These are phyloP conservation scores for Tapera naevia DNA, from an alignment of 2,797 vertebrate genomes.

Conservation along the genomic window DNA sequence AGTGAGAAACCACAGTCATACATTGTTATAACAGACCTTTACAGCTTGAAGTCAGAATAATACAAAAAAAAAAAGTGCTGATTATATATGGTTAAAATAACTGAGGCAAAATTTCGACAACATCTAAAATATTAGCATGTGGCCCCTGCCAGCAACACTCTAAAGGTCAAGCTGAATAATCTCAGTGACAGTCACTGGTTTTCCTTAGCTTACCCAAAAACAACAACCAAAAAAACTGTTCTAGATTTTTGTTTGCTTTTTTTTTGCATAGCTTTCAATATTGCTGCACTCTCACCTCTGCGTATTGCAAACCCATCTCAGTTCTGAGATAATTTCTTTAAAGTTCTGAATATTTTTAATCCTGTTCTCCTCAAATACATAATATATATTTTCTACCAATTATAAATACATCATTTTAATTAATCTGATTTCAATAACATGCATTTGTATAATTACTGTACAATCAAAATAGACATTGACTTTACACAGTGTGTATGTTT, in stretches of 20 bases:
- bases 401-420: slow-evolving; percentile 78
- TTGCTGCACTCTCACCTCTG: slow-evolving; percentile 68
- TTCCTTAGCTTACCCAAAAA: slow-evolving; percentile 34
- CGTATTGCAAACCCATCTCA: slow-evolving; percentile 57
- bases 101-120: slow-evolving; percentile 63
- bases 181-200: slow-evolving; percentile 50
- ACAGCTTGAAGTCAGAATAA: slow-evolving; percentile 75
- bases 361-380: slow-evolving; percentile 71
- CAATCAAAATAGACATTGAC: slow-evolving; percentile 79
- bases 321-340: slow-evolving; percentile 56
- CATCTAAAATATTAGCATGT: slow-evolving; percentile 64
- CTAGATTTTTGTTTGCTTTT: background rate
- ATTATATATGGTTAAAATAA: slow-evolving; percentile 71
- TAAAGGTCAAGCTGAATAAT: slow-evolving; percentile 68
- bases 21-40: slow-evolving; percentile 75
- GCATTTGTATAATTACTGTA: slow-evolving; percentile 80
- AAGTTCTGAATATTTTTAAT: slow-evolving; percentile 62
- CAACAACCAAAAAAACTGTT: slow-evolving; percentile 40
- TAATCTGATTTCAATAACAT: slow-evolving; percentile 78
- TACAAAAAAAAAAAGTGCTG: slow-evolving; percentile 76
- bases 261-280: slow-evolving; percentile 78
- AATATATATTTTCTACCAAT: slow-evolving; percentile 76
- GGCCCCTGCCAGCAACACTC: slow-evolving; percentile 65
- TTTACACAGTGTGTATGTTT: slow-evolving; percentile 74
- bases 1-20: slow-evolving; percentile 75